Conservation (phyloP, 2,888 invertebrate genomes). For the Raillietiella orientalis region DNA sequence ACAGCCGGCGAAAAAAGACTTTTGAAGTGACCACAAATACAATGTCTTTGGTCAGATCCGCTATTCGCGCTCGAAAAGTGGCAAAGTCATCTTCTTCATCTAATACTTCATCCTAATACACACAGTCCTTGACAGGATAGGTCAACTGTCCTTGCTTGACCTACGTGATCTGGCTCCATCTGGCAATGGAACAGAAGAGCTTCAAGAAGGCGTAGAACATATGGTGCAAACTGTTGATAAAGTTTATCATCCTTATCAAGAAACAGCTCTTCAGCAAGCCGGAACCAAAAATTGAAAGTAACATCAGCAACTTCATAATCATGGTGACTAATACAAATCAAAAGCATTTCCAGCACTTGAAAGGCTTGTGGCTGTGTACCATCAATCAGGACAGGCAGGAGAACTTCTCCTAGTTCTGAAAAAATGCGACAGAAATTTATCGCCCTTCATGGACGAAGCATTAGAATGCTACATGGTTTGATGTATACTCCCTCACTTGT, state of each 20-base stretch:
- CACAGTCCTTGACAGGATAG: not conserved
- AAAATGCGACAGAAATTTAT: constrained; percentile 80
- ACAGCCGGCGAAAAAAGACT: constrained; percentile 70
- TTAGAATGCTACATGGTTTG: constrained; percentile 2
- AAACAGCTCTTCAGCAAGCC: constrained; percentile 73
- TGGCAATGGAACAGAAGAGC: constrained; percentile 75
- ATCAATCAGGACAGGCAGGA: constrained; percentile 44
- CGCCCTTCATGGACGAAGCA: constrained; percentile 19
- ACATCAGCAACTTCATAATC: constrained; percentile 76
- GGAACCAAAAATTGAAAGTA: constrained; percentile 89
- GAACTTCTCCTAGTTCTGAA: constrained; percentile 70
- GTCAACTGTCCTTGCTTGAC: not conserved
- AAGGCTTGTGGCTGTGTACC: constrained; percentile 35
- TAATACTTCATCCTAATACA: constrained; percentile 29
- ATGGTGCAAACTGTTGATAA: constrained; percentile 55
- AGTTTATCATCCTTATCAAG: constrained; percentile 45
- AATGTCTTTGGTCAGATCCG: constrained; percentile 79
- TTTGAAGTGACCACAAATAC: constrained; percentile 83
- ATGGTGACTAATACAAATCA: constrained; percentile 79
- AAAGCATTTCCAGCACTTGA: constrained; percentile 51
- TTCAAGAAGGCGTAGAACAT: constrained; percentile 59
- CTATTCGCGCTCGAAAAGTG: constrained; percentile 50
- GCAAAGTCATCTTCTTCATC: constrained; percentile 56
- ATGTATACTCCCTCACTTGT: constrained; percentile 21
- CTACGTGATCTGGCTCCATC: constrained; percentile 67